These are phyloP conservation scores for Dasysyrphus tricinctus DNA, from an alignment of 2,888 invertebrate genomes.

Conservation along the genomic window DNA sequence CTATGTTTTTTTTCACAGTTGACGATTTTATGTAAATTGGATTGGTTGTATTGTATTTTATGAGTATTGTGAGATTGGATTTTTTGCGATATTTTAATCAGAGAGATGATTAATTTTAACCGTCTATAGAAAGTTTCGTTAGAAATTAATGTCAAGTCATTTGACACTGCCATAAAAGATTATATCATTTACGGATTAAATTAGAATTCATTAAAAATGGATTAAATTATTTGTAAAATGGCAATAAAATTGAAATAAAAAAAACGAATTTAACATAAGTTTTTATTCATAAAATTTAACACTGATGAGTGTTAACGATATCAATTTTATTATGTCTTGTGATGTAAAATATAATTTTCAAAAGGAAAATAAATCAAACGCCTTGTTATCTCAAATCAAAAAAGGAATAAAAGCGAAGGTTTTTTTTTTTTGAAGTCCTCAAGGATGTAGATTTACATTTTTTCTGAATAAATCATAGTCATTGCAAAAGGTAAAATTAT, in stretches of 20 bases:
- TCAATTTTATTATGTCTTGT: neutral
- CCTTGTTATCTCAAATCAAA: slow-evolving; percentile 21
- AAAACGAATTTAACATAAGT: slow-evolving; percentile 4
- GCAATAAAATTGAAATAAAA: slow-evolving; percentile 11
- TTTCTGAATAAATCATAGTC: slow-evolving; percentile 1
- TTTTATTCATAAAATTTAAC: slow-evolving; percentile 21
- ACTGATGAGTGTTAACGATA: neutral
- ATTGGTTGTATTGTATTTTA: slow-evolving; percentile 12
- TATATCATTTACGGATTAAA: slow-evolving; percentile 23
- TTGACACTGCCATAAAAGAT: neutral
- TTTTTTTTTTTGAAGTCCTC: slow-evolving; percentile 12
- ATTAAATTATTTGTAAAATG: slow-evolving; percentile 27
- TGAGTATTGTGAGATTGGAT: slow-evolving; percentile 11
- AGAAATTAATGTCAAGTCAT: slow-evolving; percentile 1
- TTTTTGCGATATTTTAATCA: slow-evolving; percentile 41
- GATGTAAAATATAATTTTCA: neutral
- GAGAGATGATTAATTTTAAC: slow-evolving; percentile 5
- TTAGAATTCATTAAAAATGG: slow-evolving; percentile 26
- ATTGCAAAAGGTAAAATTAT: slow-evolving; percentile 22
- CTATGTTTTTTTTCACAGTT: neutral
- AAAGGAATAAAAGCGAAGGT: neutral
- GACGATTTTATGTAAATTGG: slow-evolving; percentile 45
- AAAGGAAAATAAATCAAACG: slow-evolving; percentile 5
- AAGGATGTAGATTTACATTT: slow-evolving; percentile 24
- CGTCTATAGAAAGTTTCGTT: slow-evolving; percentile 51